These are phyloP conservation scores for Lerema accius DNA, from an alignment of 1,140 invertebrate genomes.

Conservation along the genomic window DNA sequence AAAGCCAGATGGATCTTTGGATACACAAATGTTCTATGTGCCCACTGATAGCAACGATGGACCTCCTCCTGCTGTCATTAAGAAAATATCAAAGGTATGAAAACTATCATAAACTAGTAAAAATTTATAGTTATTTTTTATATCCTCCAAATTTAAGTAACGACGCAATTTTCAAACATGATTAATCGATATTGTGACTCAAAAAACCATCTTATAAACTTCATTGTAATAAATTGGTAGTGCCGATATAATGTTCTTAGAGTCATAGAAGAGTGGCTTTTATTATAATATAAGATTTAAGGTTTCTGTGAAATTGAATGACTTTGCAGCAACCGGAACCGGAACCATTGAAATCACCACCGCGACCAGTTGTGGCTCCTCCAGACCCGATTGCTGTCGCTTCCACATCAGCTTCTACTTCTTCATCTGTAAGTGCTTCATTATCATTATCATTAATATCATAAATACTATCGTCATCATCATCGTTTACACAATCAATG, in stretches of 20 bases:
- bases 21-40: slow-evolving; percentile 88
- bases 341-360: slow-evolving; percentile 39
- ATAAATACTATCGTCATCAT: too few relatives aligned
- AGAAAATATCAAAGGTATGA: slow-evolving; percentile 66
- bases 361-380: slow-evolving; percentile 7
- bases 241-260: too few relatives aligned
- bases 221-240: too few relatives aligned
- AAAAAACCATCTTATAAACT: too few relatives aligned
- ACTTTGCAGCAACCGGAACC: slow-evolving; percentile 50
- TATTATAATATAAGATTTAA: too few relatives aligned
- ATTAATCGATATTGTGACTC: too few relatives aligned
- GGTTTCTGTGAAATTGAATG: slow-evolving; percentile 7
- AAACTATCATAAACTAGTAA: not conserved
- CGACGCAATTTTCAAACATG: too few relatives aligned
- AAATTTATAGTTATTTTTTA: not conserved
- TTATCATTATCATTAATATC: too few relatives aligned
- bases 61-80: slow-evolving; percentile 80
- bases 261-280: too few relatives aligned
- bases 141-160: too few relatives aligned
- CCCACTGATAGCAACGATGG: slow-evolving; percentile 88
- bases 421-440: slow-evolving; percentile 32
- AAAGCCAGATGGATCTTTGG: slow-evolving; percentile 87
- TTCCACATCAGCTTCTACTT: slow-evolving; percentile 17
- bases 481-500: too few relatives aligned
- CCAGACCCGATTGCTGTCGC: slow-evolving; percentile 30